Percentiles rank a stretch among this genome's conserved stretches.
Conservation (phyloP, 1,140 invertebrate genomes). For the Schlechtendalia chinensis region DNA sequence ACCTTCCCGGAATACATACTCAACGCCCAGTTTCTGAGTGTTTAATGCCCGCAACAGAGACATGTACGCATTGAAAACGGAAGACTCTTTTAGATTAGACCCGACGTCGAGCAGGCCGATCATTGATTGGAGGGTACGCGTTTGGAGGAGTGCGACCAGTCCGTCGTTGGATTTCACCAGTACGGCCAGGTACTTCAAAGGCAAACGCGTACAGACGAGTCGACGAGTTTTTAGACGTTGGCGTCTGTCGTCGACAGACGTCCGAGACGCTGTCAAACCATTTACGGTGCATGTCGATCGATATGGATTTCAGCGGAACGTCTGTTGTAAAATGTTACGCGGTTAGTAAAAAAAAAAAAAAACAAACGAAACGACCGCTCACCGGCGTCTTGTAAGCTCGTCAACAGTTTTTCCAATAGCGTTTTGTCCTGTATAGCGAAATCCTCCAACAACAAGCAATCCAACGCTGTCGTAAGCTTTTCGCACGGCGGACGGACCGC, state of each 20-base stretch:
- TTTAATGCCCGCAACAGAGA: neutral
- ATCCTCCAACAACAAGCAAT: constrained; percentile 7
- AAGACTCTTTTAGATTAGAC: constrained; percentile 11
- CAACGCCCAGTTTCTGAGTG: neutral
- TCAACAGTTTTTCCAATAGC: constrained; percentile 25
- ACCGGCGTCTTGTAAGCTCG: neutral
- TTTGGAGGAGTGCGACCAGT: neutral
- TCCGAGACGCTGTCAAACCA: constrained; percentile 12
- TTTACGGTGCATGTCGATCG: neutral
- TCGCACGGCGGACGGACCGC: neutral
- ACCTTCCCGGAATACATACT: constrained; percentile 28
- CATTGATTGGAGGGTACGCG: neutral
- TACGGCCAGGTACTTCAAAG: constrained; percentile 31
- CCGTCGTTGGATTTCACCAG: neutral
- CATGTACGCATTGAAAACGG: constrained; percentile 32
- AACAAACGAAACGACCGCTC: neutral
- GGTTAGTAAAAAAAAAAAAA: neutral
- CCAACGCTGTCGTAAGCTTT: neutral
- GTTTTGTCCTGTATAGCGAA: constrained; percentile 32
- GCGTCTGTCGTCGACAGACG: neutral
- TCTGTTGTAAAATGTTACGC: neutral
- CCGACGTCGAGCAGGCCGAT: neutral
- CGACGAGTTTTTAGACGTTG: neutral
- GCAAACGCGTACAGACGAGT: constrained; percentile 9
- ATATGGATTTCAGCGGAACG: neutral